Base-by-base conservation (phyloP, 2,113 vertebrate species). In the Ciconia boyciana region DNA sequence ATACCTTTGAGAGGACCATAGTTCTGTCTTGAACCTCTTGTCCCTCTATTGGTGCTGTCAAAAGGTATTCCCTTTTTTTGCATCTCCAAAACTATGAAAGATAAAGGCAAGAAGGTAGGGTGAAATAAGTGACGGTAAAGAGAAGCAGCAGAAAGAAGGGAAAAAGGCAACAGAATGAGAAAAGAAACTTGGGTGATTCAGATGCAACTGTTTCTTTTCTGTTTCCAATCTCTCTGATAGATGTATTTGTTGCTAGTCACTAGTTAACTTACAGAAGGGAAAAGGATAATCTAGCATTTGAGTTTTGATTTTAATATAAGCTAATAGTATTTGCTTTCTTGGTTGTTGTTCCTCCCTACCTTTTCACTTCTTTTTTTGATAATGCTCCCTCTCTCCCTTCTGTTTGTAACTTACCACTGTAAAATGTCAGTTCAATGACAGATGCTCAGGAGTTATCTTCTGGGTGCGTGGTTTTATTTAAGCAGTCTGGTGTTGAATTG, bases 1-100 rank as follows among this genome's bases (percentile, higher is more conserved):
- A 4, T 69, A 15, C 43, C 39, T 75, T 28, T 0, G 1, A 79
- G 65, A 68, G 34, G 32, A 24, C 20, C 0, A 0, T 46, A 58
- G 11, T 62, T 90, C 34, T 79, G 7, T 51, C 32, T 81, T 62
- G 20, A 78, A 17, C 6, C 5, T 83, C 44, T 68, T 74, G 11
- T 48, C 36, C 15, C 18, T 71, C 16, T 76, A 0, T 48, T 77
- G 36, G 8, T 88, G 36, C 5, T 79, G 32, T 44, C 2, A 1
- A 70, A 77, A 70, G 20, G 3, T 66, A 12, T 32, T 89, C 6
- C 25, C 13, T 13, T 55, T 57, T 34, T 66, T 82, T 54, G 11
- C 6, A 11, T 83, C 36, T 88, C 24, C 20, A 55, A 58, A 90
- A 28, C 17, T 52, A 1, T 29, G 19, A 48, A 43, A 68, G 17